These are phyloP conservation scores for Mesaphorura yosii DNA, from an alignment of 1,140 invertebrate genomes.

Conservation along the genomic window DNA sequence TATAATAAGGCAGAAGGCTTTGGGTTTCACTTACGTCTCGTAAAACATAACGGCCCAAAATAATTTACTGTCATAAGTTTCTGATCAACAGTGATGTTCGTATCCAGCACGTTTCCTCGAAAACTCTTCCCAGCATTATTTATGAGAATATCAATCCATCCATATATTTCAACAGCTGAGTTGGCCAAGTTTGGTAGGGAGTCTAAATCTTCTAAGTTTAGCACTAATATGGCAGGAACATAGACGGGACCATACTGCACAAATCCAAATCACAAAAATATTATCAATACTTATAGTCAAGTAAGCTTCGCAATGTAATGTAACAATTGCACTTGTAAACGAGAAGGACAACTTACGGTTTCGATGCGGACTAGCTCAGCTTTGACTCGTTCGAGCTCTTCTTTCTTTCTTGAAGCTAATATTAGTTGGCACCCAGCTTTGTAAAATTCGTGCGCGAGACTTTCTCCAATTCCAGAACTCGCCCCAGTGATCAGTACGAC, in stretches of 20 bases:
- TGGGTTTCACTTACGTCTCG: constrained; percentile 61
- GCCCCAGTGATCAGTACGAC: constrained; percentile 89
- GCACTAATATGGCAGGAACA: constrained; percentile 56
- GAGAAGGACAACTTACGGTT: constrained; percentile 15
- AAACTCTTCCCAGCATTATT: constrained; percentile 87
- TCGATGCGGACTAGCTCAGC: constrained; percentile 46
- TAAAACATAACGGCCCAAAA: constrained; percentile 78
- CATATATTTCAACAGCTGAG: constrained; percentile 41
- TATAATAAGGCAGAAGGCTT: neutral
- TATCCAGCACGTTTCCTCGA: constrained; percentile 61
- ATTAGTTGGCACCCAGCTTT: constrained; percentile 69
- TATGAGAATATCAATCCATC: constrained; percentile 73
- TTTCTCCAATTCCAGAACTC: constrained; percentile 84
- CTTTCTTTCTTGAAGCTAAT: constrained; percentile 59
- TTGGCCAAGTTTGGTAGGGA: constrained; percentile 48
- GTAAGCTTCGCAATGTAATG: no score
- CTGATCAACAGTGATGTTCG: constrained; percentile 69
- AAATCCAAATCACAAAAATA: constrained; percentile 33
- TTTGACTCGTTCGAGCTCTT: constrained; percentile 68
- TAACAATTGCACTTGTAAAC: constrained; percentile 7
- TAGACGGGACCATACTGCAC: constrained; percentile 46
- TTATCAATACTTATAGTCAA: constrained; percentile 7
- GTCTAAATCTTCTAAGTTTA: constrained; percentile 65
- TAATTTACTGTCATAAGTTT: constrained; percentile 90
- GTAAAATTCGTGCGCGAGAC: constrained; percentile 75